phyloP scores from a whole-genome alignment of 2,113 vertebrate genomes.

The Talpa occidentalis region DNA sequence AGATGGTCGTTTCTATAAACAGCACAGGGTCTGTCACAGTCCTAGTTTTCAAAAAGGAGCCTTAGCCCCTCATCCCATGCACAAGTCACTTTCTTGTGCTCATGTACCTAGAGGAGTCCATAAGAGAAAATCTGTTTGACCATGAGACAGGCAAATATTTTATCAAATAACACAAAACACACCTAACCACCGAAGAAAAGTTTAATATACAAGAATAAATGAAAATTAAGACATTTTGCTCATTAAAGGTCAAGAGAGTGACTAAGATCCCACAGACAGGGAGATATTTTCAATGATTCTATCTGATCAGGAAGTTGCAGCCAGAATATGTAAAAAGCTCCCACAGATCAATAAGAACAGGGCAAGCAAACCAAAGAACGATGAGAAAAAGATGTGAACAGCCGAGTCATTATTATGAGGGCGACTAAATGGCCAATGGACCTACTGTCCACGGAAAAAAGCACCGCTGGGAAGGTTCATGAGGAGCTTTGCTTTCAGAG shows the following conservation, averaged over 20 bases:
- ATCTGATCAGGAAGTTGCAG: not conserved
- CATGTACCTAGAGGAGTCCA: not conserved
- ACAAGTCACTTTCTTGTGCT: not conserved
- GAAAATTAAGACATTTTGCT: too few relatives aligned
- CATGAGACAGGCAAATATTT: not conserved
- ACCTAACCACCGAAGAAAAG: not conserved
- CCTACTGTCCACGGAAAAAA: too few relatives aligned
- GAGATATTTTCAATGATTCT: not conserved
- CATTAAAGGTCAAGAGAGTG: not conserved
- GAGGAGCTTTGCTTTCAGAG: too few relatives aligned
- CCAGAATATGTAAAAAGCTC: not conserved
- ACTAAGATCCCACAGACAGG: not conserved
- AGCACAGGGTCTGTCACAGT: too few relatives aligned
- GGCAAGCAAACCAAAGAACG: not conserved
- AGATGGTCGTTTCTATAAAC: too few relatives aligned
- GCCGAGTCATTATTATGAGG: not conserved
- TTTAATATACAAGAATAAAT: not conserved
- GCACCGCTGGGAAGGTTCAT: too few relatives aligned
- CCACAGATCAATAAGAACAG: not conserved
- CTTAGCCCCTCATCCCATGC: not conserved
- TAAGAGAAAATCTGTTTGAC: not conserved
- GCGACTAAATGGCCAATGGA: not conserved
- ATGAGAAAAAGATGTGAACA: not conserved
- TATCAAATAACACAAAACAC: not conserved
- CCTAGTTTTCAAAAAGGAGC: not conserved